Conservation (phyloP, 2,888 invertebrate genomes). For the Mylabris sibirica region DNA sequence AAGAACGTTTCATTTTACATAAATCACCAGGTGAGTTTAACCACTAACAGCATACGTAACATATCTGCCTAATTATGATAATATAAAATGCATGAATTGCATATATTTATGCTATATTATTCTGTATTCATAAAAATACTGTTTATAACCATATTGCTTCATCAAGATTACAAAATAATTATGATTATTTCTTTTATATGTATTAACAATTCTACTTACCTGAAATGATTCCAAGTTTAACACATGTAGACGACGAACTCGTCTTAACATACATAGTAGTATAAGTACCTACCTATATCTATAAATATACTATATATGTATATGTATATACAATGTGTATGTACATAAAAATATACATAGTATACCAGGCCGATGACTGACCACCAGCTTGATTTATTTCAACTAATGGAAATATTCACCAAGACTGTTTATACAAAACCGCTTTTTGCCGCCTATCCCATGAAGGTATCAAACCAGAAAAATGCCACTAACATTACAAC, state of each 20-base stretch:
- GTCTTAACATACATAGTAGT: not conserved
- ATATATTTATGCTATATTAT: slow-evolving; percentile 5
- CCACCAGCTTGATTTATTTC: slow-evolving; percentile 56
- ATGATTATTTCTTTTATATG: slow-evolving; percentile 21
- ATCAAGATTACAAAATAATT: slow-evolving; percentile 21
- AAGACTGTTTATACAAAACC: slow-evolving; percentile 50
- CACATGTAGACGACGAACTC: slow-evolving; percentile 25
- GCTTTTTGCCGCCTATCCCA: slow-evolving; percentile 52
- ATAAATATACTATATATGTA: slow-evolving; percentile 18
- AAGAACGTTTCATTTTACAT: no score
- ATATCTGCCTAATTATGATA: slow-evolving; percentile 16
- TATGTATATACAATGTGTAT: slow-evolving; percentile 2
- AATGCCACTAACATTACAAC: slow-evolving; percentile 40
- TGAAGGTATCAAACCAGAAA: slow-evolving; percentile 55
- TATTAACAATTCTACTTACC: slow-evolving; percentile 18
- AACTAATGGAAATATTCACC: slow-evolving; percentile 61
- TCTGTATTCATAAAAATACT: not conserved
- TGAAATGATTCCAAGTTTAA: slow-evolving; percentile 23
- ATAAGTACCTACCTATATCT: not conserved
- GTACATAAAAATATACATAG: not conserved
- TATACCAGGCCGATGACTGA: slow-evolving; percentile 39
- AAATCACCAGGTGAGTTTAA: no score
- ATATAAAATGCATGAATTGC: slow-evolving; percentile 21
- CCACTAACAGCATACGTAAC: no score
- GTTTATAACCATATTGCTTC: slow-evolving; percentile 1